Evolutionary conservation across 2,888 invertebrate species (phyloP).

Genomic region (Macropis europaea): DNA sequence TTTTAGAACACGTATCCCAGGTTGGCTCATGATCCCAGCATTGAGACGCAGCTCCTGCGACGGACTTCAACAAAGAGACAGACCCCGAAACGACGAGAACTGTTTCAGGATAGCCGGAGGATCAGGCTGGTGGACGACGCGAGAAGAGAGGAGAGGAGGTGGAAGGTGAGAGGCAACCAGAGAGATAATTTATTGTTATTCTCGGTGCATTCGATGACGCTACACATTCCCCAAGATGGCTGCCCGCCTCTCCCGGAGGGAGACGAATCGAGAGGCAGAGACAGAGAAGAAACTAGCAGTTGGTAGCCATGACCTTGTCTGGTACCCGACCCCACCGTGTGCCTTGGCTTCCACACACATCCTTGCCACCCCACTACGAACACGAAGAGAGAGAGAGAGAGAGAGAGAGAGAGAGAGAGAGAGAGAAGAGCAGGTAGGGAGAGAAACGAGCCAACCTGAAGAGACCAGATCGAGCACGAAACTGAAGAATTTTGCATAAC

Average conservation of each 20-base stretch:
- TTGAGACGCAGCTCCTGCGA: too few species aligned
- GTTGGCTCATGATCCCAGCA: too few species aligned
- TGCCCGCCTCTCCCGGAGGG: constrained; percentile 44
- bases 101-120: too few species aligned
- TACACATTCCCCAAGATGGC: constrained; percentile 75
- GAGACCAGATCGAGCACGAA: too few species aligned
- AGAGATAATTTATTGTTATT: constrained; percentile 71
- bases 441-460: too few species aligned
- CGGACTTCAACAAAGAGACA: too few species aligned
- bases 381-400: constrained; percentile 39
- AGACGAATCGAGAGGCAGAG: constrained; percentile 1
- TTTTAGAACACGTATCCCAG: too few species aligned
- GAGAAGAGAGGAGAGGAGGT: too few species aligned
- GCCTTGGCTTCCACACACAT: constrained; percentile 60
- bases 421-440: constrained; percentile 27
- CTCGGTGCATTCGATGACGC: constrained; percentile 69
- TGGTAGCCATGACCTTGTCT: constrained; percentile 79
- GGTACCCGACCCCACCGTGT: constrained; percentile 69
- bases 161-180: constrained; percentile 48
- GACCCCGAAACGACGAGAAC: too few species aligned
- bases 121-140: too few species aligned
- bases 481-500: too few species aligned
- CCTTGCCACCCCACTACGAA: constrained; percentile 59
- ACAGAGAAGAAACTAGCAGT: constrained; percentile 62
- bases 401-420: constrained; percentile 8